Evolutionary conservation across 2,888 invertebrate species (phyloP), one percentile per base, ranked within the genome.

Genomic region (Dasysyrphus tricinctus): DNA sequence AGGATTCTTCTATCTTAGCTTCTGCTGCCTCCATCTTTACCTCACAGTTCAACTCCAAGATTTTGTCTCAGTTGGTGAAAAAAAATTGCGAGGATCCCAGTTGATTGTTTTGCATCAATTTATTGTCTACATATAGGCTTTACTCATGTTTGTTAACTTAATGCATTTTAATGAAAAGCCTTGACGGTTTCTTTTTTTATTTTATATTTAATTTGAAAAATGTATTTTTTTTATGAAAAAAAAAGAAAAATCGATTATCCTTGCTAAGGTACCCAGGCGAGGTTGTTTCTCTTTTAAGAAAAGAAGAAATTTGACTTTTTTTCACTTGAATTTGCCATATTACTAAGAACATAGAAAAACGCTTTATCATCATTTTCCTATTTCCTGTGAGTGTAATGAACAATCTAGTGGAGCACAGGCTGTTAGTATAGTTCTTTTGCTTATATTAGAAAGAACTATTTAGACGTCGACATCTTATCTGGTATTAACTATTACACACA

Each of bases 231-330:
- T 24, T 34, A n/a, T 5, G 69, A 34, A 79, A 49, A 79, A 49
- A 63, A 79, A 83, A 49, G 9, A 57, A 83, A 69, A 83, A 79
- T 83, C 75, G 74, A 83, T 83, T 83, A 79, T 75, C 34, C 16
- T 44, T 57, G 47, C 29, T 56, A 32, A 32, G 7, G 5, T 14
- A 32, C 7, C 32, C 32, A 29, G 42, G 19, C 24, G 39, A 59
- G 29, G 65, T 37, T 16, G 2, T 16, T 32, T 37, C 12, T 44
- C 24, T 37, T 24, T 56, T 19, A 39, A 19, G 11, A 39, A 24
- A 11, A 14, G 57, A 9, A 37, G 32, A 79, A 61, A 67, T 69
- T 57, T 32, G n/a, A 32, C 4, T 11, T 9, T n/a, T 54, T 54
- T 44, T 32, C 9, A 47, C 5, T 16, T 6, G 32, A 32, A 16